A percentile compares a stretch with the other conserved stretches of the same genome.
Evolutionary conservation across 2,113 vertebrate species (phyloP).

Genomic region (Dicrurus megarhynchus): DNA sequence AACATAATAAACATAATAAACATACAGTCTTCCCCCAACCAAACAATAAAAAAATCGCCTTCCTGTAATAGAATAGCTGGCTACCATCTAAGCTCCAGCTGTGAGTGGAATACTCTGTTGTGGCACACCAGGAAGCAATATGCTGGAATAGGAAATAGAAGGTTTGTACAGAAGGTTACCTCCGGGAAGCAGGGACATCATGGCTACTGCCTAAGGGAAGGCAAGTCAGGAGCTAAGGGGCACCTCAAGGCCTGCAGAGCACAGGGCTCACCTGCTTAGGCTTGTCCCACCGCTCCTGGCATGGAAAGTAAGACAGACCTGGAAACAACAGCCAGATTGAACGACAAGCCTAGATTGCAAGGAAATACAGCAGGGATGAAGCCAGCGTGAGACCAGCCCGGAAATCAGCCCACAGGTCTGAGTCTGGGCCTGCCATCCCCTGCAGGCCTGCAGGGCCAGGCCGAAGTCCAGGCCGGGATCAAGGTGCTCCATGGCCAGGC

Average conservation of each 20-base stretch:
- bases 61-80: not conserved
- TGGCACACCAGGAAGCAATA: not conserved
- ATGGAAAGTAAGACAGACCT: not conserved
- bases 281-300: not conserved
- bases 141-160: not conserved
- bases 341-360: not conserved
- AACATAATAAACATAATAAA: not conserved
- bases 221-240: not conserved
- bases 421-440: too few relatives aligned
- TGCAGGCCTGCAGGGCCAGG: too few relatives aligned
- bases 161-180: not conserved
- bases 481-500: rapidly evolving
- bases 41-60: not conserved
- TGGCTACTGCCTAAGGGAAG: not conserved
- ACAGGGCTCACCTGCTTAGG: not conserved
- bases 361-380: rapidly evolving
- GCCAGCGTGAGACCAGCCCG: not conserved
- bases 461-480: rapidly evolving
- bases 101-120: not conserved
- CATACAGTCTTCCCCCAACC: not conserved
- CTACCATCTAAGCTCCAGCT: not conserved
- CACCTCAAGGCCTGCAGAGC: not conserved
- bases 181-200: not conserved
- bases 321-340: not conserved
- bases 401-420: not conserved